These are phyloP conservation scores for Megaptera novaeangliae DNA, from an alignment of 2,113 vertebrate genomes.

Conservation along the genomic window DNA sequence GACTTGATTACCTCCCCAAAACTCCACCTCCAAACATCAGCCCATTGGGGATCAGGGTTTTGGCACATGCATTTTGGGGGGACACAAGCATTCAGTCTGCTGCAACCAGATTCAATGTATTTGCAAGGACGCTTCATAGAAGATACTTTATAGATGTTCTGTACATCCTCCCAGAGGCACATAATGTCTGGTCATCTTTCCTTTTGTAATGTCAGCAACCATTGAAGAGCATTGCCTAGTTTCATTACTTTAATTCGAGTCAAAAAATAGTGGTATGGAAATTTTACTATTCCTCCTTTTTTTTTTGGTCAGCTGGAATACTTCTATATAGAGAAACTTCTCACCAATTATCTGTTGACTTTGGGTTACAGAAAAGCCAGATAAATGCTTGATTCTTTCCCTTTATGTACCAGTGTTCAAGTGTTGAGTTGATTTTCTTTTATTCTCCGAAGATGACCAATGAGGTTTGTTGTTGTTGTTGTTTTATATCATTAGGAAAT, in stretches of 20 bases:
- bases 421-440: not conserved
- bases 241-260: not conserved
- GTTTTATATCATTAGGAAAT: not conserved
- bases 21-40: not conserved
- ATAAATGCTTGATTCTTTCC: not conserved
- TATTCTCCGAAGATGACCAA: not conserved
- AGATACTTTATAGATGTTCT: not conserved
- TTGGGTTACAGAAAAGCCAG: not conserved
- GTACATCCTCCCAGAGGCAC: not conserved
- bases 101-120: not conserved
- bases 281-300: not conserved
- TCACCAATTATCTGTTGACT: not conserved
- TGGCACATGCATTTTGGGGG: not conserved
- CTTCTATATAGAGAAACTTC: not conserved
- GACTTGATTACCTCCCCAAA: not conserved
- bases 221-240: not conserved
- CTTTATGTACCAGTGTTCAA: not conserved
- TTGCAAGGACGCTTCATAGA: not conserved
- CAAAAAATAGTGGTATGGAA: not conserved
- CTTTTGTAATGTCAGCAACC: not conserved
- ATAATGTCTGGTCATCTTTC: not conserved
- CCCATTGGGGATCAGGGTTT: not conserved
- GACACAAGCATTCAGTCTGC: not conserved
- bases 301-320: not conserved
- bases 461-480: not conserved